Base-by-base conservation (phyloP, 2,797 vertebrate genomes). In the Miichthys miiuy region DNA sequence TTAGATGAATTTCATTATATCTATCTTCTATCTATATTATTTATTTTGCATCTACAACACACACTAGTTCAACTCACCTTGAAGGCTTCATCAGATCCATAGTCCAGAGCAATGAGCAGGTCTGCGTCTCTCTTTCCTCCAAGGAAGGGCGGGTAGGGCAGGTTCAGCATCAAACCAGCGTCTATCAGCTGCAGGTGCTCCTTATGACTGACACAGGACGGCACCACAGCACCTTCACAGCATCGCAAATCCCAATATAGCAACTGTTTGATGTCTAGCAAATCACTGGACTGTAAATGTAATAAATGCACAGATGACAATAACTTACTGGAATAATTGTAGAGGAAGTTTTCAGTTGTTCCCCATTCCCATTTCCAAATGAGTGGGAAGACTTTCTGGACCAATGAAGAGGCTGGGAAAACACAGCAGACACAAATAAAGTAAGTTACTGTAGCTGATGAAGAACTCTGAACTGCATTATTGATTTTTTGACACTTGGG, bases 311-410 rank as follows among this genome's bases (percentile, higher is more conserved):
- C 66, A 48, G 41, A 16, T 38, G 16, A 41, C 10, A 17, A 20
- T 6, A 30, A 23, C 27, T 61, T 47, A 83, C 81, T 77, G 80
- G 46, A 13, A 44, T 71, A 67, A 13, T 55, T 47, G 41, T 75
- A 60, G 27, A 82, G 77, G 70, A 77, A 80, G 56, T 86, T 86
- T 42, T 68, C 23, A 4, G 66, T 77, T 41, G 74, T 77, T 42
- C 77, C 77, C 80, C 84, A 86, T 50, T 86, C 73, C 84, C 77
- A 73, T 38, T 67, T 80, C 11, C 21, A 44, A 46, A 80, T 66
- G 62, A 77, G n/a, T 18, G 62, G 7, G 2, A 75, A 11, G 41
- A 68, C n/a, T 41, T 52, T 56, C 10, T 42, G 20, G 38, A 56
- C 42, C 50, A 76, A 11, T 61, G 23, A 68, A 38, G 54, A 48